Conservation (phyloP, 2,113 vertebrate genomes). For the Prolemur simus region DNA sequence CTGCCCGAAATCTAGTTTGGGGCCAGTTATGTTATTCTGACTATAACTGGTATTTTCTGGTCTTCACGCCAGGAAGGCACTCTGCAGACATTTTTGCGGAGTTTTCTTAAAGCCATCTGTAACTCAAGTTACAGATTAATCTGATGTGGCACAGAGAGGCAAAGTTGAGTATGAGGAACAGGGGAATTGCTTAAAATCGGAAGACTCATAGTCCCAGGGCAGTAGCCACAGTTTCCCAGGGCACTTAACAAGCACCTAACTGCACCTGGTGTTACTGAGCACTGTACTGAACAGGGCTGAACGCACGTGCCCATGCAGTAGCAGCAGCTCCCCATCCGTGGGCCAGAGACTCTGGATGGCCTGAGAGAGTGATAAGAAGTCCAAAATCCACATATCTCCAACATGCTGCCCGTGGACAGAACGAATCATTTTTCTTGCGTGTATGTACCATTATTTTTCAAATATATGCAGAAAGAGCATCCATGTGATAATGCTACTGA, state of each 20-base stretch:
- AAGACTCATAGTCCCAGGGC: neutral
- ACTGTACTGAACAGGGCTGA: neutral
- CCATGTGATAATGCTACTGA: neutral
- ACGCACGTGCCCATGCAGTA: fast-evolving
- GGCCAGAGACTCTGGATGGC: neutral
- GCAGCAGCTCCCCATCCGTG: neutral
- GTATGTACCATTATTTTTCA: neutral
- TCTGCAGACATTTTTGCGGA: slow-evolving; percentile 1
- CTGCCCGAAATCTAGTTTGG: neutral
- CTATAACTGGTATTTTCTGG: neutral
- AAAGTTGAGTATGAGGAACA: neutral
- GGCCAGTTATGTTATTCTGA: slow-evolving; percentile 13
- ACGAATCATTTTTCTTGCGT: neutral
- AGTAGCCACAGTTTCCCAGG: neutral
- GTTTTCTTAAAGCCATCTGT: neutral
- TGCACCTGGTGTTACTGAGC: neutral
- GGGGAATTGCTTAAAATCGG: neutral
- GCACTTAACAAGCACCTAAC: neutral
- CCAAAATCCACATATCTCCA: neutral
- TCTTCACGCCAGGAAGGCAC: neutral
- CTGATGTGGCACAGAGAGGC: neutral
- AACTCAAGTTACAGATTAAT: neutral
- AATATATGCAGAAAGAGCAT: neutral
- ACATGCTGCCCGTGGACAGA: neutral
- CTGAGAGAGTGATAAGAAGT: neutral